Conservation (phyloP, 2,113 vertebrate species). For the Cheirogaleus medius region DNA sequence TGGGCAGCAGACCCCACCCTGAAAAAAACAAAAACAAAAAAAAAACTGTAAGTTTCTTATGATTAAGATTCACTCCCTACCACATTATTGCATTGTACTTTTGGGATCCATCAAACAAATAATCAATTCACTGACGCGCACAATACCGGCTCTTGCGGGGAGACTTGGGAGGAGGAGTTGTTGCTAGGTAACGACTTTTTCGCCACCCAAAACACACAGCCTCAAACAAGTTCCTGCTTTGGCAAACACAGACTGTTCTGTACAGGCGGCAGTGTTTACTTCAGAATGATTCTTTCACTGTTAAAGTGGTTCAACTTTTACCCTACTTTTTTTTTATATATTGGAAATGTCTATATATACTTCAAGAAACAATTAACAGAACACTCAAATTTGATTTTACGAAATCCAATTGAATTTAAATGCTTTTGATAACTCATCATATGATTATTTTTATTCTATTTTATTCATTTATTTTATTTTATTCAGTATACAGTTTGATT, state of each 20-base stretch:
- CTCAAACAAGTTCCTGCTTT: slow-evolving; percentile 50
- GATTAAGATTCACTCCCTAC: slow-evolving; percentile 33
- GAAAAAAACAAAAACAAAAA: background rate
- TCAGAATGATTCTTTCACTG: background rate
- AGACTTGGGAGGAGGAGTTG: slow-evolving; percentile 67
- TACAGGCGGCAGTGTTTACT: background rate
- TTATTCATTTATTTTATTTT: background rate
- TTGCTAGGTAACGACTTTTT: slow-evolving; percentile 83
- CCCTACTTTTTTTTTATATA: background rate
- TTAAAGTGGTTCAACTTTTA: background rate
- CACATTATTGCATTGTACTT: slow-evolving; percentile 50
- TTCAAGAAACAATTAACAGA: slow-evolving; percentile 21
- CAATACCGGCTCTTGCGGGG: slow-evolving; percentile 44
- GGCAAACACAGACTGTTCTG: slow-evolving; percentile 36
- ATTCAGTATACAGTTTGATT: background rate
- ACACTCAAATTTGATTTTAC: slow-evolving; percentile 7
- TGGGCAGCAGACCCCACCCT: background rate
- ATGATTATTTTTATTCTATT: background rate
- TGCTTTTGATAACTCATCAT: background rate
- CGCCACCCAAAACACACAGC: slow-evolving; percentile 72
- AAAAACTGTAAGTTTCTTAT: slow-evolving; percentile 20
- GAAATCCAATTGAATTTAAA: slow-evolving; percentile 23
- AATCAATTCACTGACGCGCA: slow-evolving; percentile 55
- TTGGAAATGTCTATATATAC: background rate
- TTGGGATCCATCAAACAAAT: slow-evolving; percentile 69